Conservation (phyloP, 2,797 vertebrate species). For the Neostethus bicornis region DNA sequence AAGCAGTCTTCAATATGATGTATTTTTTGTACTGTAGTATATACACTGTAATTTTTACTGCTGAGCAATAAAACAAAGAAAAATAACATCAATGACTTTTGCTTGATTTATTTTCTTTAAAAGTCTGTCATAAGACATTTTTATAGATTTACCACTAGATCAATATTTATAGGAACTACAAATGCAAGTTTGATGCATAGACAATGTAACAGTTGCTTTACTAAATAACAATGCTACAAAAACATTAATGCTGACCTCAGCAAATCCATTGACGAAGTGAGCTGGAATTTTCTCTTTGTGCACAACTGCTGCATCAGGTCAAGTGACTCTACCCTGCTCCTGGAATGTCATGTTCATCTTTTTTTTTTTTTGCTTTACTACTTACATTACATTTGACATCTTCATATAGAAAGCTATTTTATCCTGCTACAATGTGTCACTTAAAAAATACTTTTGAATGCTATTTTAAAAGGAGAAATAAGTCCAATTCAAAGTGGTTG, state of each 20-base stretch:
- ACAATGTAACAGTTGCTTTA: slow-evolving; percentile 14
- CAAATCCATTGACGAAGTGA: slow-evolving; percentile 53
- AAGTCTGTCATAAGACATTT: background rate
- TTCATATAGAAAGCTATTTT: slow-evolving; percentile 2
- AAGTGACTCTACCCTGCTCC: slow-evolving; percentile 30
- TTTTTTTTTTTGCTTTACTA: slow-evolving; percentile 38
- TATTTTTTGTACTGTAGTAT: slow-evolving; percentile 84
- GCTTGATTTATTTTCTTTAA: slow-evolving; percentile 4
- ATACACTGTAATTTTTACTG: slow-evolving; percentile 87
- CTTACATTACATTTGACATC: slow-evolving; percentile 16
- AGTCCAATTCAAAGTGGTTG: background rate
- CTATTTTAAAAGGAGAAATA: background rate
- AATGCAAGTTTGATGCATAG: background rate
- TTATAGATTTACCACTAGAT: background rate
- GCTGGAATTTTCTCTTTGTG: slow-evolving; percentile 67
- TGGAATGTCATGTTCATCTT: slow-evolving; percentile 39
- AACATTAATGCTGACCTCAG: slow-evolving; percentile 50
- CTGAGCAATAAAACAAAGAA: slow-evolving; percentile 83
- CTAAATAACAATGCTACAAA: slow-evolving; percentile 30
- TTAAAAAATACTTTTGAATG: background rate
- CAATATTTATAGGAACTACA: background rate
- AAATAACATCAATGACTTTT: slow-evolving; percentile 31
- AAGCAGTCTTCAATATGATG: slow-evolving; percentile 77
- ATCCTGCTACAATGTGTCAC: slow-evolving; percentile 1
- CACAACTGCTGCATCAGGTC: slow-evolving; percentile 31